A percentile compares a stretch with the other conserved stretches of the same genome.
These are phyloP conservation scores for Poicephalus gulielmi DNA, from an alignment of 2,113 vertebrate genomes.

Conservation along the genomic window DNA sequence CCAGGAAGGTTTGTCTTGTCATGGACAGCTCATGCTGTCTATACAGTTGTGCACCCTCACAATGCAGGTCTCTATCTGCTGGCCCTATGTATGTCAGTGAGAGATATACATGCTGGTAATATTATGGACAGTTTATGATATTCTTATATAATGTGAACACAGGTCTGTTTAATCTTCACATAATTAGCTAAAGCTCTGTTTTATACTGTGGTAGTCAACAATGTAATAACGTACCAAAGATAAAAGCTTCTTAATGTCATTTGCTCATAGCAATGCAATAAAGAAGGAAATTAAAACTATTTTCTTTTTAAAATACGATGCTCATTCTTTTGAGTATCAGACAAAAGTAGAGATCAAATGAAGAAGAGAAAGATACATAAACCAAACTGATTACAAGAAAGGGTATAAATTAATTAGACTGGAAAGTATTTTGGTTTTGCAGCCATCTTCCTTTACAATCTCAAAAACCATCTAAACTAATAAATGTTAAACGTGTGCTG, in stretches of 20 bases:
- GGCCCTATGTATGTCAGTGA: not conserved
- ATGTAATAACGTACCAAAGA: not conserved
- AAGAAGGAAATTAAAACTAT: not conserved
- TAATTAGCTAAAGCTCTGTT: not conserved
- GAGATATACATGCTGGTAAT: not conserved
- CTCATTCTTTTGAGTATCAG: not conserved
- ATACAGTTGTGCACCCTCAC: not conserved
- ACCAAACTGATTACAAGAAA: slow-evolving; percentile 22
- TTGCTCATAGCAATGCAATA: not conserved
- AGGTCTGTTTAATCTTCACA: not conserved
- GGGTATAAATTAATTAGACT: slow-evolving; percentile 1
- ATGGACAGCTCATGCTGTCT: not conserved
- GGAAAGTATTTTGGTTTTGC: not conserved
- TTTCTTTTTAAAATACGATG: not conserved
- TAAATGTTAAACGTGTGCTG: slow-evolving; percentile 17
- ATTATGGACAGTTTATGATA: not conserved
- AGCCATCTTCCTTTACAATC: slow-evolving; percentile 21
- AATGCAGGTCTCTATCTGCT: not conserved
- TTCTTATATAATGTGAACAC: not conserved
- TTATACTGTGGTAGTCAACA: not conserved
- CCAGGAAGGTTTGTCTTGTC: not conserved
- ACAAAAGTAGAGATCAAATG: not conserved
- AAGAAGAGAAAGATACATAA: not conserved
- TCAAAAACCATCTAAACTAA: slow-evolving; percentile 21
- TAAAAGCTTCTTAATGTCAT: not conserved